Percentiles rank a stretch among this genome's conserved stretches.
phyloP scores from a whole-genome alignment of 2,888 invertebrate genomes.

The Pardosa pseudoannulata region DNA sequence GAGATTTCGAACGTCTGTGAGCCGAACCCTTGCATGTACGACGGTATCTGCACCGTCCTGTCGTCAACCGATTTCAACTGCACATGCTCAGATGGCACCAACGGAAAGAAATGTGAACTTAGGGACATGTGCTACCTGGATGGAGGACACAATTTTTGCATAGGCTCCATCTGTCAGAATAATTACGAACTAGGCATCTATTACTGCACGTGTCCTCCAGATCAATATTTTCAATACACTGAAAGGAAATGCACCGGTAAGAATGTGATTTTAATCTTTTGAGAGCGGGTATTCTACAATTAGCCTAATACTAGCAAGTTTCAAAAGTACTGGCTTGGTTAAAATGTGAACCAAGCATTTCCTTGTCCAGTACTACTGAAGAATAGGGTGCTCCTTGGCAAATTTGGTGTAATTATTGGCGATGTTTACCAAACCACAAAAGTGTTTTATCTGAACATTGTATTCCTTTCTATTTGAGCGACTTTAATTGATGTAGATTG shows the following conservation, averaged over 20 bases:
- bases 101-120: not conserved
- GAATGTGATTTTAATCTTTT: too few relatives aligned
- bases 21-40: constrained; percentile 40
- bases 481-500: too few relatives aligned
- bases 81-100: constrained; percentile 27
- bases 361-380: too few relatives aligned
- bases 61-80: not conserved
- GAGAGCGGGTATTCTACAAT: too few relatives aligned
- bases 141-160: constrained; percentile 35
- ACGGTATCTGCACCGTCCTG: constrained; percentile 23
- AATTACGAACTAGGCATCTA: not conserved
- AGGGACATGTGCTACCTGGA: constrained; percentile 26
- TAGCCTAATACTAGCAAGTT: too few relatives aligned
- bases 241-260: constrained; percentile 25
- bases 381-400: too few relatives aligned
- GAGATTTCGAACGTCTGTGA: constrained; percentile 9
- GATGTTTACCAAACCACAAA: too few relatives aligned
- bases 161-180: constrained; percentile 8
- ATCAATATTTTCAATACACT: constrained; percentile 32
- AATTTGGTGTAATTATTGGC: too few relatives aligned
- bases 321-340: too few relatives aligned
- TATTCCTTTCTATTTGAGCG: too few relatives aligned
- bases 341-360: too few relatives aligned
- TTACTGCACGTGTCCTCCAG: constrained; percentile 18
- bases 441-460: too few relatives aligned